phyloP scores from a whole-genome alignment of 2,888 invertebrate genomes.

The Empis livida region DNA sequence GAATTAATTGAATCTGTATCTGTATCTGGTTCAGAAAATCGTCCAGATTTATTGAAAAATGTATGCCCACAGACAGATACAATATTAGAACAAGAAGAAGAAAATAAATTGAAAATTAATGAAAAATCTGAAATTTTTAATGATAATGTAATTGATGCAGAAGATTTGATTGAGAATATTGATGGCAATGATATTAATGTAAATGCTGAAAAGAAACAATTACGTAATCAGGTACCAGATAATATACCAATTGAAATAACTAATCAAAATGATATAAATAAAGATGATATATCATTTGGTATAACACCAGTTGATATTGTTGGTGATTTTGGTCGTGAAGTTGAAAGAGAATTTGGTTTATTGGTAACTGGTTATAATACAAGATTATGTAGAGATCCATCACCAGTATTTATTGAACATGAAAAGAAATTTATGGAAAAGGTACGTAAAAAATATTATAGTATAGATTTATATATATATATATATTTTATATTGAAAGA shows the following conservation, averaged over 20 bases:
- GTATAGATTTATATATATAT: too few relatives aligned
- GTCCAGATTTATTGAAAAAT: conserved; percentile 26
- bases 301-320: conserved; percentile 29
- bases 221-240: conserved; percentile 7
- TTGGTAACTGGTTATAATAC: conserved; percentile 28
- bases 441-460: conserved; percentile 1
- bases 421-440: conserved; percentile 6
- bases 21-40: conserved; percentile 15
- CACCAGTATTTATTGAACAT: conserved; percentile 1
- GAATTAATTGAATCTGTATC: background rate
- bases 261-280: conserved; percentile 9
- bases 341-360: conserved; percentile 30
- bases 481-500: too few relatives aligned
- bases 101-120: conserved; percentile 5
- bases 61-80: conserved; percentile 18
- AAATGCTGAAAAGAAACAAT: conserved; percentile 5
- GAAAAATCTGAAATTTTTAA: background rate
- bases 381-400: conserved; percentile 4
- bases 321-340: conserved; percentile 30
- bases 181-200: background rate
- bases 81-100: conserved; percentile 7
- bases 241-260: conserved; percentile 8
- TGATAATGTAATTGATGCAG: background rate
- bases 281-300: conserved; percentile 20
- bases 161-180: too few relatives aligned